Base-by-base conservation (phyloP, 1,140 invertebrate species). In the Eueides isabella region DNA sequence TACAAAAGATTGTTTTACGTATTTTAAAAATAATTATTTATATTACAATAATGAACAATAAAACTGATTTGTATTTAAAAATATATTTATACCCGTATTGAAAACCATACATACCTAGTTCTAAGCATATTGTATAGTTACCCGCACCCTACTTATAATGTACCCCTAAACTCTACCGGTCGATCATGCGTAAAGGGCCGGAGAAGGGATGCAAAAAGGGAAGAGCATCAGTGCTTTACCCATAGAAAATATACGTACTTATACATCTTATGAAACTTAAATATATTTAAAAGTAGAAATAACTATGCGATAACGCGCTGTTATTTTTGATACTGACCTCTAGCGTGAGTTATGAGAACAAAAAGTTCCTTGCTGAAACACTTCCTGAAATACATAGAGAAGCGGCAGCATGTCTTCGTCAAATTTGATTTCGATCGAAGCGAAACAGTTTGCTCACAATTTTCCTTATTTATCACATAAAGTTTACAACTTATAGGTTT, bases 141-240 rank as follows among this genome's bases (percentile, higher is more conserved):
- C 81, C 80, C 87, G 88, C 87, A 90, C 88, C 89, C 89, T 90
- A 87, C 82, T 83, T 82, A 86, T 67, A 77, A 74, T 77, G 68
- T 77, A 91, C 88, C 91, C 90, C 89, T 88, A 90, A 92, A 90
- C 85, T 85, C 86, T 84, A 85, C 87, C 85, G 91, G 89, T 91
- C 91, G 91, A 93, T 93, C 90, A 91, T 91, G 90, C 90, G 89
- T 92, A 93, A 91, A 91, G 91, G 91, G 89, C 88, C 89, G 88
- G 82, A 90, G 89, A 91, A 92, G 91, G 91, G 91, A 91, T 92
- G 91, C 81, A 89, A 89, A 44, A 85, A 89, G 87, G 88, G 87
- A 89, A 89, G 87, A 87, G 80, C 80, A 84, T 81, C 87, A 88
- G 83, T 87, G 87, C 78, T 90, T 88, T 86, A 90, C 90, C 87